phyloP scores from a whole-genome alignment of 35 echinoderm and acorn worm species.

The Ophioderma brevispina region DNA sequence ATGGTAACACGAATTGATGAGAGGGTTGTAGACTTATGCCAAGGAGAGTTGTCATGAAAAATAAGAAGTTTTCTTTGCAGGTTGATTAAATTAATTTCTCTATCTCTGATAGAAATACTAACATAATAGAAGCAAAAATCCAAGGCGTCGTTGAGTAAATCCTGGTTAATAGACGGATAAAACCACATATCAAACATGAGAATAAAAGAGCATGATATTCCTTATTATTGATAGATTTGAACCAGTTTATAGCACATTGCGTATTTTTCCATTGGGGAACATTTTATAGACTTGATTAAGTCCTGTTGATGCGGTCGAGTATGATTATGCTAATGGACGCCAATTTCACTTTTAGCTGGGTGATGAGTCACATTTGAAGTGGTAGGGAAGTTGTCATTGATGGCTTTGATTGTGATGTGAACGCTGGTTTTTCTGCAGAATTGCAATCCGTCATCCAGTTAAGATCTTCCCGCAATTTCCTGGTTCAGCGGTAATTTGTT shows the following conservation, averaged over 20 bases:
- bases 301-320: background rate
- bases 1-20: slow-evolving; percentile 39
- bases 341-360: too few relatives aligned
- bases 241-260: background rate
- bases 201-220: background rate
- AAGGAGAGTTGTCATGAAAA: background rate
- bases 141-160: slow-evolving; percentile 14
- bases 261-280: background rate
- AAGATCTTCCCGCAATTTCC: too few relatives aligned
- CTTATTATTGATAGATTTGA: background rate
- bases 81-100: slow-evolving; percentile 24
- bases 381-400: too few relatives aligned
- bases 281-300: background rate
- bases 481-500: too few relatives aligned
- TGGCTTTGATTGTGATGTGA: too few relatives aligned
- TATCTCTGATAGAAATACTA: background rate
- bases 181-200: background rate
- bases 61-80: slow-evolving; percentile 10
- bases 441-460: too few relatives aligned
- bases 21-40: background rate
- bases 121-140: background rate
- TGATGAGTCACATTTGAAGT: too few relatives aligned
- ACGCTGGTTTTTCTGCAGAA: too few relatives aligned
- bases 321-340: background rate
- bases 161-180: background rate